These are phyloP conservation scores for Morus bassanus DNA, from an alignment of 2,797 vertebrate genomes.

Conservation along the genomic window DNA sequence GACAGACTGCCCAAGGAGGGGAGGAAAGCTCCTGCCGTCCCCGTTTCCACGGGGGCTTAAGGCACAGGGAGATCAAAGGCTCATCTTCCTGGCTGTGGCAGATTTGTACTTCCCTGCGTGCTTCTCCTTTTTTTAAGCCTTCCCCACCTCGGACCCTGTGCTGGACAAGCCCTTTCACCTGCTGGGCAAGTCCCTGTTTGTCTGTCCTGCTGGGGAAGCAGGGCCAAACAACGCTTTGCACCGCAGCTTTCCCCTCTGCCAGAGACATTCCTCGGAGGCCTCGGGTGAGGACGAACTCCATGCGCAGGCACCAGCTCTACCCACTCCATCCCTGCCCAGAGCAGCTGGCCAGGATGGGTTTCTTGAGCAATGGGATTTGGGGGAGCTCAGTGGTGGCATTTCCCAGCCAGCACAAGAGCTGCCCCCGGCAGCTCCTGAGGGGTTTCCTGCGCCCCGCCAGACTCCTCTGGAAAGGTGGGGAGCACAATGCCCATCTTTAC, in stretches of 20 bases:
- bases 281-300: not conserved
- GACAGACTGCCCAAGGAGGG: not conserved
- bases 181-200: not conserved
- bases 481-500: not conserved
- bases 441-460: not conserved
- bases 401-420: not conserved
- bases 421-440: not conserved
- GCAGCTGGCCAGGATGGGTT: not conserved
- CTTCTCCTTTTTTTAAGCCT: not conserved
- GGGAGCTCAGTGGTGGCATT: not conserved
- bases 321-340: not conserved
- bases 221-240: accelerated
- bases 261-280: not conserved
- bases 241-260: not conserved
- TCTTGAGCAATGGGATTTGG: accelerated
- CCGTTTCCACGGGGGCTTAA: not conserved
- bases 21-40: accelerated
- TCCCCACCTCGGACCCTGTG: not conserved
- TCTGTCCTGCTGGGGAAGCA: not conserved
- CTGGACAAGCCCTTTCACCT: not conserved
- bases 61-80: not conserved
- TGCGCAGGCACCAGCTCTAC: not conserved
- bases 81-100: not conserved
- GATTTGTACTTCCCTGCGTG: not conserved
- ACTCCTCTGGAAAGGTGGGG: not conserved